A percentile compares a stretch with the other conserved stretches of the same genome.
These are phyloP conservation scores for Malaclemys terrapin DNA, from an alignment of 2,113 vertebrate species.

Conservation along the genomic window DNA sequence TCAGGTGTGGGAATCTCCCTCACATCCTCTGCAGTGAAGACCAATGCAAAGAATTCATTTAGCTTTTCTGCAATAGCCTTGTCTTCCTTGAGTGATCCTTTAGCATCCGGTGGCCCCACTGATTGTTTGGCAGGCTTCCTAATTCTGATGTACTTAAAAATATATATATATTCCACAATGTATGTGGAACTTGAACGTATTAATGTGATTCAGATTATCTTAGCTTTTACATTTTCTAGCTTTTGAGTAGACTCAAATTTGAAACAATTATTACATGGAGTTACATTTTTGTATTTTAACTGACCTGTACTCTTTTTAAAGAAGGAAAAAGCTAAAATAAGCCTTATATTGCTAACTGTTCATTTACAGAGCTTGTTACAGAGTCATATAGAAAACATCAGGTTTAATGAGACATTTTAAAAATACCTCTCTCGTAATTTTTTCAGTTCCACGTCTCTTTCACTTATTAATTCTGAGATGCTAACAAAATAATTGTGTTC, in stretches of 20 bases:
- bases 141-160: too few species aligned
- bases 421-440: conserved; percentile 93
- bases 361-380: rapidly evolving
- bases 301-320: background rate
- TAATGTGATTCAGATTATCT: background rate
- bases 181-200: background rate
- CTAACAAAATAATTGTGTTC: conserved; percentile 99
- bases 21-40: background rate
- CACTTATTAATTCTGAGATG: conserved; percentile 96
- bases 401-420: background rate
- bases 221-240: background rate
- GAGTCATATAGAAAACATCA: rapidly evolving
- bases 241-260: background rate
- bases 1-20: background rate
- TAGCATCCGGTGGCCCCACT: background rate
- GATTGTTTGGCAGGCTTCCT: background rate
- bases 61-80: background rate
- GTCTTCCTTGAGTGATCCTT: background rate
- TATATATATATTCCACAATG: background rate
- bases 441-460: conserved; percentile 96
- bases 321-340: background rate
- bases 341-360: background rate
- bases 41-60: background rate
- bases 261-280: background rate
- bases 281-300: background rate